These are phyloP conservation scores for Psittacara wagleri DNA, from an alignment of 2,113 vertebrate species.

Conservation along the genomic window DNA sequence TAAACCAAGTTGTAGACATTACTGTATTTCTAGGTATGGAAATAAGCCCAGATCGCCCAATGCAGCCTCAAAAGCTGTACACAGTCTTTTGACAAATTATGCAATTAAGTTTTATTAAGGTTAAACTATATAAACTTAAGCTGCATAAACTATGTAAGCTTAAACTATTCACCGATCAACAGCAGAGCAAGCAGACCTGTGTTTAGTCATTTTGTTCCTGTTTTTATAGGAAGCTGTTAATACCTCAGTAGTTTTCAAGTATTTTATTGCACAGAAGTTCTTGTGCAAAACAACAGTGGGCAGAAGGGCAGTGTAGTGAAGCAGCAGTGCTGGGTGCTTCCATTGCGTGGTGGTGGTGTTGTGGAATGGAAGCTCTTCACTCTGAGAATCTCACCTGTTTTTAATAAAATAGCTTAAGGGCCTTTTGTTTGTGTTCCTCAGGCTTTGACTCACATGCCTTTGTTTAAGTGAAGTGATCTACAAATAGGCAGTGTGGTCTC, in stretches of 20 bases:
- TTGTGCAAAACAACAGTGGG: neutral
- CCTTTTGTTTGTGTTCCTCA: neutral
- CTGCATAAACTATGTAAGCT: neutral
- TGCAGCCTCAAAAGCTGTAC: neutral
- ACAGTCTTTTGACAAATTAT: neutral
- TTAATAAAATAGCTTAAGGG: neutral
- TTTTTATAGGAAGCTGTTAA: neutral
- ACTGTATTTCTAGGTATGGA: neutral
- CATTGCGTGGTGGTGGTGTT: fast-evolving
- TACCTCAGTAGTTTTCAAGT: neutral
- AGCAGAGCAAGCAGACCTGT: neutral
- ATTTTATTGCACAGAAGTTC: neutral
- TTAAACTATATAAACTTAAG: neutral
- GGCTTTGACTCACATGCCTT: fast-evolving
- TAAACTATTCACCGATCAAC: neutral
- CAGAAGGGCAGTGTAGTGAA: neutral
- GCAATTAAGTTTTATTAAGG: neutral
- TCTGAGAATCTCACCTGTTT: neutral
- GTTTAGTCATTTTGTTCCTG: fast-evolving
- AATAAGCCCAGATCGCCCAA: neutral
- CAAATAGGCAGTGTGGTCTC: neutral
- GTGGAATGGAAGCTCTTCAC: neutral
- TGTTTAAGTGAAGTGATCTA: fast-evolving
- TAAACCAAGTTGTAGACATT: neutral
- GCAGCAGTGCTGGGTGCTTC: neutral